phyloP scores from a whole-genome alignment of 2,888 invertebrate genomes.

The Torymus tubicola region DNA sequence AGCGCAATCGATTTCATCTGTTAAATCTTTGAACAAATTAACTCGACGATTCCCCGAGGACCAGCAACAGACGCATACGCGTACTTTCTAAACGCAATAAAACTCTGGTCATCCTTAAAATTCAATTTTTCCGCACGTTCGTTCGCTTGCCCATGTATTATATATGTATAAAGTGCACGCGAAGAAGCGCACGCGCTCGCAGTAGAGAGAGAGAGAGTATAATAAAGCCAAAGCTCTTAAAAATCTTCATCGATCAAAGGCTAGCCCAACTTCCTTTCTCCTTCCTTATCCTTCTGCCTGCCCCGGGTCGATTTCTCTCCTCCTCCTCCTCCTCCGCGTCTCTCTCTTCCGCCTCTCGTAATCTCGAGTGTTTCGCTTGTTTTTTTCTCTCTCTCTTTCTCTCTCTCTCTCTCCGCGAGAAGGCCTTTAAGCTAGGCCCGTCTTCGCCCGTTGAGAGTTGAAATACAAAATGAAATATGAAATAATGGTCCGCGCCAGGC shows the following conservation, averaged over 20 bases:
- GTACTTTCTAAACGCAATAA: no score
- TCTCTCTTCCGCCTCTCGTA: slow-evolving; percentile 56
- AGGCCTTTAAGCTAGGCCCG: slow-evolving; percentile 67
- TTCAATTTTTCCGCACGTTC: no score
- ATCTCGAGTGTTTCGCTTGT: slow-evolving; percentile 51
- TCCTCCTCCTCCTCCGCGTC: slow-evolving; percentile 21
- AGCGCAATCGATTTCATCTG: no score
- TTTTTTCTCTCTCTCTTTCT: slow-evolving; percentile 27
- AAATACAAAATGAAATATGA: slow-evolving; percentile 76
- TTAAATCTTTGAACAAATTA: no score
- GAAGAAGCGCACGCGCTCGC: no score
- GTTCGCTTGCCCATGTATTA: background rate
- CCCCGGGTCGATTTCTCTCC: slow-evolving; percentile 46
- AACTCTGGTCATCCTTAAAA: no score
- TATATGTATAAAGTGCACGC: background rate
- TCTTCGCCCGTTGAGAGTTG: slow-evolving; percentile 64
- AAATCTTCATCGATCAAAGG: slow-evolving; percentile 54
- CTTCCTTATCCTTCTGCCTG: slow-evolving; percentile 40
- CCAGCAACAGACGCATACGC: no score
- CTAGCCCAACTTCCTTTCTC: slow-evolving; percentile 51
- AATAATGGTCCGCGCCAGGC: slow-evolving; percentile 75
- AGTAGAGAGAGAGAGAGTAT: background rate
- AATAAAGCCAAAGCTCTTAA: slow-evolving; percentile 46
- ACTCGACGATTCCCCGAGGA: no score
- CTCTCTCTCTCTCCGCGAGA: slow-evolving; percentile 34